phyloP scores from a whole-genome alignment of 2,888 invertebrate species.

The Tachina fera region DNA sequence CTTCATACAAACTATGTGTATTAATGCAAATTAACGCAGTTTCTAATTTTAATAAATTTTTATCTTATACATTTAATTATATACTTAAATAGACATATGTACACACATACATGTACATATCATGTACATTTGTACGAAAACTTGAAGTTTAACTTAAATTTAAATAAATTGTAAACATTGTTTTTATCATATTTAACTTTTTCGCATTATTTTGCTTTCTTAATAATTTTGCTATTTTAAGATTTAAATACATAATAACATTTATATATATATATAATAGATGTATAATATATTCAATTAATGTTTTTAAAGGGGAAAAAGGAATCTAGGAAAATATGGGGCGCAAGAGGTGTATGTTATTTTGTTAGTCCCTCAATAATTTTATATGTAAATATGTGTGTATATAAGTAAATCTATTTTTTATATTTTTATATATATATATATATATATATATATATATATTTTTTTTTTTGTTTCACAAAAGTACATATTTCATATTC shows the following conservation, averaged over 20 bases:
- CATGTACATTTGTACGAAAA: conserved; percentile 25
- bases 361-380: conserved; percentile 60
- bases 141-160: conserved; percentile 44
- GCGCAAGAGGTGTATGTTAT: conserved; percentile 45
- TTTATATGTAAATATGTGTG: conserved; percentile 38
- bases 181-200: conserved; percentile 27
- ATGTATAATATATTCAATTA: conserved; percentile 53
- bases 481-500: conserved; percentile 47
- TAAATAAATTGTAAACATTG: conserved; percentile 45
- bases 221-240: conserved; percentile 52
- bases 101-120: background rate
- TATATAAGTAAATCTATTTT: conserved; percentile 18
- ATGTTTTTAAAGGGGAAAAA: conserved; percentile 35
- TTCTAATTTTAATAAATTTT: conserved; percentile 19
- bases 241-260: conserved; percentile 66
- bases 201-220: conserved; percentile 22
- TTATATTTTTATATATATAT: too few species aligned
- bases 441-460: too few species aligned
- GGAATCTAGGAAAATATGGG: conserved; percentile 36
- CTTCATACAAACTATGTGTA: conserved; percentile 14
- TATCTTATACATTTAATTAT: background rate
- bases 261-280: conserved; percentile 65
- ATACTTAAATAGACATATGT: conserved; percentile 73
- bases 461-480: conserved; percentile 36
- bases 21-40: conserved; percentile 22